Percentiles rank a stretch among this genome's conserved stretches.
Evolutionary conservation across 2,888 invertebrate species (phyloP).

Genomic region (Ashinkailepas kermadecensis): DNA sequence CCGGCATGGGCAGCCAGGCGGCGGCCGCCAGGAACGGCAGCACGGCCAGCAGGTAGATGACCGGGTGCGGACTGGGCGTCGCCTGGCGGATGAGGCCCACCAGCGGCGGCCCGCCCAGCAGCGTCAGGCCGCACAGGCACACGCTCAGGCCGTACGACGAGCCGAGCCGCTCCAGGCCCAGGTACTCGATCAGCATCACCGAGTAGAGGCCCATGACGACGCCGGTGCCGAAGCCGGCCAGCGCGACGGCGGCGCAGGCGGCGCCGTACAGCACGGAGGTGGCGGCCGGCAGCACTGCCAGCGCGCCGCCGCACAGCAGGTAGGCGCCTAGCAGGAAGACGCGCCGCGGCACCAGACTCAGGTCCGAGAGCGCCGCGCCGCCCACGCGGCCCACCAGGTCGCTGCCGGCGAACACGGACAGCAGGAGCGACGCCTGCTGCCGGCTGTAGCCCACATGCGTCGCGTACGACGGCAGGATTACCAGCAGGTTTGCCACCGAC

Average conservation of each 20-base stretch:
- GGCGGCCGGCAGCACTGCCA: slow-evolving; percentile 63
- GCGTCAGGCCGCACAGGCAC: slow-evolving; percentile 73
- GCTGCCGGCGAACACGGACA: slow-evolving; percentile 70
- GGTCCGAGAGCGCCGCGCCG: slow-evolving; percentile 73
- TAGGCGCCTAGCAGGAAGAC: slow-evolving; percentile 75
- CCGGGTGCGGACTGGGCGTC: neutral
- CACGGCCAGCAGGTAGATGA: slow-evolving; percentile 11
- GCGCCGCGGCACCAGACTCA: slow-evolving; percentile 65
- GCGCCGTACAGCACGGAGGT: slow-evolving; percentile 38
- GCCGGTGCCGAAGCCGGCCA: slow-evolving; percentile 62
- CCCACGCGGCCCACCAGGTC: slow-evolving; percentile 77
- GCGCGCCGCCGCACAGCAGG: slow-evolving; percentile 64
- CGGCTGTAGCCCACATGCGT: slow-evolving; percentile 61
- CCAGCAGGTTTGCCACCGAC: neutral
- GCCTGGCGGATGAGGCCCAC: slow-evolving; percentile 55
- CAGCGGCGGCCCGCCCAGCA: slow-evolving; percentile 72
- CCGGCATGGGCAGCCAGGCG: slow-evolving; percentile 1
- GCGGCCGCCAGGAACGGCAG: slow-evolving; percentile 8
- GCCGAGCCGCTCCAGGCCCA: slow-evolving; percentile 73
- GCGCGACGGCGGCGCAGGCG: slow-evolving; percentile 16
- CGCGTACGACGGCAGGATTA: slow-evolving; percentile 70
- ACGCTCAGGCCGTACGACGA: slow-evolving; percentile 79
- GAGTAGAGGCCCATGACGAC: slow-evolving; percentile 82
- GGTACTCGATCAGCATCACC: slow-evolving; percentile 78
- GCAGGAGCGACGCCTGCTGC: slow-evolving; percentile 58